phyloP scores from a whole-genome alignment of 2,888 invertebrate genomes.

The Busseola fusca region DNA sequence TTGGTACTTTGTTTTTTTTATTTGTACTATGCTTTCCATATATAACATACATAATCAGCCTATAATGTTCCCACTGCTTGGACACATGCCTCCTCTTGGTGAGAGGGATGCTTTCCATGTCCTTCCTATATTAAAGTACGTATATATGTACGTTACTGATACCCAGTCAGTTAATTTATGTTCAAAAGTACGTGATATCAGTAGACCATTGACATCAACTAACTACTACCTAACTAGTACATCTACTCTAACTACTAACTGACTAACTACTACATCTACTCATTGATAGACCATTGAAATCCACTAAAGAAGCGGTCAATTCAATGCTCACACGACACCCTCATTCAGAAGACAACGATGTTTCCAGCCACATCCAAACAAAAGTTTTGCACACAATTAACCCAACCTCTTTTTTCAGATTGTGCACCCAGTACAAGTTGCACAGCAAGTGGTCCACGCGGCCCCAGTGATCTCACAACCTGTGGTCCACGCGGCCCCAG shows the following conservation, averaged over 20 bases:
- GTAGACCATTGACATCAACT: neutral
- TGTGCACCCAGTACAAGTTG: slow-evolving; percentile 70
- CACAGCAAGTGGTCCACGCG: slow-evolving; percentile 63
- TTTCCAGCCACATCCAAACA: neutral
- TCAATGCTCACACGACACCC: too few relatives aligned
- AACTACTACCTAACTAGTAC: too few relatives aligned
- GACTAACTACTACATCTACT: too few relatives aligned
- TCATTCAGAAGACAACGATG: neutral
- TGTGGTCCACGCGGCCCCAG: too few relatives aligned
- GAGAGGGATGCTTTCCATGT: neutral
- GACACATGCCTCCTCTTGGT: too few relatives aligned
- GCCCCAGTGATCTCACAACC: slow-evolving; percentile 58
- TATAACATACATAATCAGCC: too few relatives aligned
- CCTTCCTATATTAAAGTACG: neutral
- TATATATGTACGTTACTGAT: too few relatives aligned
- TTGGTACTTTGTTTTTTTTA: slow-evolving; percentile 10
- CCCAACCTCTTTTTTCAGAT: slow-evolving; percentile 60
- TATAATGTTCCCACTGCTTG: too few relatives aligned
- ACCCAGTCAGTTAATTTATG: neutral
- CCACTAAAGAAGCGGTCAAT: neutral
- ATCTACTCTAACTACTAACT: too few relatives aligned
- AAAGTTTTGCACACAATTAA: neutral
- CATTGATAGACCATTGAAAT: neutral
- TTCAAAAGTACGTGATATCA: neutral
- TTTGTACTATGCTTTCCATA: neutral